Conservation (phyloP, 2,888 invertebrate genomes). For the Zhuqinia jingwanae region DNA sequence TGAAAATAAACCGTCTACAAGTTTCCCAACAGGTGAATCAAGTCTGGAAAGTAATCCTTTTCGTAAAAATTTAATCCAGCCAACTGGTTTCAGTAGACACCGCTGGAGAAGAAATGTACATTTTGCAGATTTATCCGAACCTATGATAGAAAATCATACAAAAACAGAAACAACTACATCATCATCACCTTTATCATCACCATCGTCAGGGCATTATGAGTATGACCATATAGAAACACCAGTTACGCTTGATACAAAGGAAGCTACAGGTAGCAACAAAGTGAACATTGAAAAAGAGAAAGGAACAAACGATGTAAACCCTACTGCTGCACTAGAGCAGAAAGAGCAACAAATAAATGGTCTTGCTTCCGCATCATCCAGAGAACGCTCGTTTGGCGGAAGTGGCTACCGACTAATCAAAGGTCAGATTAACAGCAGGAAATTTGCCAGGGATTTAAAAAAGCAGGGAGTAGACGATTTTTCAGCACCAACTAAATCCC, state of each 20-base stretch:
- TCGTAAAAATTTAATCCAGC: constrained; percentile 45
- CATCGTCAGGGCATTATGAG: neutral
- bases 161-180: neutral
- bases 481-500: neutral
- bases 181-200: neutral
- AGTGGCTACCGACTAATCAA: constrained; percentile 15
- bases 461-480: neutral
- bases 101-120: constrained; percentile 56
- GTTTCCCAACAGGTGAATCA: neutral
- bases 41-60: neutral
- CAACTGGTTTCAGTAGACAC: constrained; percentile 43
- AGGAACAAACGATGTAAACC: neutral
- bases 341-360: neutral
- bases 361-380: neutral
- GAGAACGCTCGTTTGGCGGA: neutral
- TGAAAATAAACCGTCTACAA: neutral
- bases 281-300: neutral
- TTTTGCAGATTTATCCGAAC: neutral
- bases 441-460: neutral
- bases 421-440: neutral
- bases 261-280: neutral
- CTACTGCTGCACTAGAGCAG: neutral
- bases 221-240: neutral
- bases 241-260: neutral
- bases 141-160: neutral